Conservation (phyloP, 2,113 vertebrate species). For the Papio anubis region DNA sequence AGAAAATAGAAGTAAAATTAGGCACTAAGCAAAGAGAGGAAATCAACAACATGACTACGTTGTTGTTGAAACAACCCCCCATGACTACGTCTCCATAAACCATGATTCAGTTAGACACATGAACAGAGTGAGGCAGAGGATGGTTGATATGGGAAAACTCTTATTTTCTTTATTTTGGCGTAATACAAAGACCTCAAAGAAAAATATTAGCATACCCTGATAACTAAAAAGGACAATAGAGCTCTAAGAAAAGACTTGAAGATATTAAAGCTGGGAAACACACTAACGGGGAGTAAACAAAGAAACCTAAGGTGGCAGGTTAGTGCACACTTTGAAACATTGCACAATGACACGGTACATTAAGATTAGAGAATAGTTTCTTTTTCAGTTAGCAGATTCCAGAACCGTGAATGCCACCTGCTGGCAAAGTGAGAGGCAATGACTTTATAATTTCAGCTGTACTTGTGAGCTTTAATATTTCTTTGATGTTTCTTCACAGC, state of each 20-base stretch:
- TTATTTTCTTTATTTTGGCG: neutral
- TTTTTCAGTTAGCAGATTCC: neutral
- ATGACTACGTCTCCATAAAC: neutral
- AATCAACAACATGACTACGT: neutral
- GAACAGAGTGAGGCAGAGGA: neutral
- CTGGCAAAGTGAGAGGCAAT: constrained; percentile 27
- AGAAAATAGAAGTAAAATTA: neutral
- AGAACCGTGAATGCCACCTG: constrained; percentile 27
- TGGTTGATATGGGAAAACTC: neutral
- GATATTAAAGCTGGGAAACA: neutral
- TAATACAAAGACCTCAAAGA: neutral
- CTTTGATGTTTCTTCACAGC: neutral
- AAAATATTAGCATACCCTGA: neutral
- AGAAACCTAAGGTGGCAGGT: neutral
- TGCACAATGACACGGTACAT: neutral
- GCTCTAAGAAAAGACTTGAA: neutral
- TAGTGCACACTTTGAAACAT: neutral
- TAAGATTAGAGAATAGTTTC: constrained; percentile 1
- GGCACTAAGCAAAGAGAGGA: neutral
- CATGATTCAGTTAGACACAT: neutral
- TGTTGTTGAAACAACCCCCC: neutral
- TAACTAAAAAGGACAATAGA: neutral
- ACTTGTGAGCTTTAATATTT: neutral
- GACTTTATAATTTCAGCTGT: neutral
- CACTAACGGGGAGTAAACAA: neutral